Percentiles rank a stretch among this genome's conserved stretches.
phyloP scores from a whole-genome alignment of 2,113 vertebrate genomes.

The Porphyrio hochstetteri region DNA sequence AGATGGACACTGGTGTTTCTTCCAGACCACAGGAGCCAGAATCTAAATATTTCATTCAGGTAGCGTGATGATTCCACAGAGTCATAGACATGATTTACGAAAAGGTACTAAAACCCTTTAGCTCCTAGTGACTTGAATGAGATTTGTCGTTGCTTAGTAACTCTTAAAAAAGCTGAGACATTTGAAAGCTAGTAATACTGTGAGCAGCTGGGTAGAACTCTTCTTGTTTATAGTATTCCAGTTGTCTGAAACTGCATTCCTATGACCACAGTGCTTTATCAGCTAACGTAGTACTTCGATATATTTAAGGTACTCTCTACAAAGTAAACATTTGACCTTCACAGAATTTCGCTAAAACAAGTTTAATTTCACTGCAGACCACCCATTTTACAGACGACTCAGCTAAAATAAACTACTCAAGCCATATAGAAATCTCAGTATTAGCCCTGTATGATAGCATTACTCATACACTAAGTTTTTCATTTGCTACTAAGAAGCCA shows the following conservation, averaged over 20 bases:
- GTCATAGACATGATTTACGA: neutral
- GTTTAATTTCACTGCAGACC: neutral
- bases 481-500: neutral
- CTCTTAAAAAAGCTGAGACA: neutral
- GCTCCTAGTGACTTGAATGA: conserved; percentile 19
- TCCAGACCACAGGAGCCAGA: neutral
- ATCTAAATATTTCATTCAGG: neutral
- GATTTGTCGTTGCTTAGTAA: conserved; percentile 52
- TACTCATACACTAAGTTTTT: neutral
- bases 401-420: neutral
- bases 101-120: conserved; percentile 14
- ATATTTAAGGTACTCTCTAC: neutral
- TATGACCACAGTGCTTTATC: neutral
- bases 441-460: neutral
- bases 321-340: neutral
- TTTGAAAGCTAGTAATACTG: conserved; percentile 3
- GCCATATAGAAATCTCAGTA: neutral
- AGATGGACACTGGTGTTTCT: neutral
- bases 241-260: neutral
- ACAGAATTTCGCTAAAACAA: neutral
- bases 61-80: neutral
- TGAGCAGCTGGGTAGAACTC: neutral
- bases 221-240: neutral
- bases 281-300: neutral
- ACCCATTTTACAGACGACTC: neutral